phyloP scores from a whole-genome alignment of 92 coral and sea anemone species.

The Paragorgia papillata region DNA sequence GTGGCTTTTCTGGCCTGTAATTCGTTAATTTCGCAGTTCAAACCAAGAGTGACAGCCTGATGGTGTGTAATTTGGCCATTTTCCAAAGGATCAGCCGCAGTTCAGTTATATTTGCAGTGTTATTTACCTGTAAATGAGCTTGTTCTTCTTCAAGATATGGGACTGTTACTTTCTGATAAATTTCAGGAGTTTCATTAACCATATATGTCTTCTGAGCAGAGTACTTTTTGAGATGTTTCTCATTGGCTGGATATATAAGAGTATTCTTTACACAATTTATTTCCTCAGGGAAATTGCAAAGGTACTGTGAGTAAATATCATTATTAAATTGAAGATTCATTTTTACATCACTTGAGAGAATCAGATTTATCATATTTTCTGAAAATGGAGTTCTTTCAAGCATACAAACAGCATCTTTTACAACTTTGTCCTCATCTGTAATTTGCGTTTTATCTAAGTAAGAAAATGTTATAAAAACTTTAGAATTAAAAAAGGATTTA shows the following conservation, averaged over 20 bases:
- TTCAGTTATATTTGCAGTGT: too few relatives aligned
- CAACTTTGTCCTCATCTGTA: constrained; percentile 35
- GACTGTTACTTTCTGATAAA: constrained; percentile 67
- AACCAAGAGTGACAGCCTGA: too few relatives aligned
- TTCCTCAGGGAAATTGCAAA: constrained; percentile 72
- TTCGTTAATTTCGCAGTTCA: too few relatives aligned
- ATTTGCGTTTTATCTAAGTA: constrained; percentile 66
- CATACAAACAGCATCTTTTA: constrained; percentile 80
- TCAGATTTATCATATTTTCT: constrained; percentile 55
- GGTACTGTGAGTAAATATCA: constrained; percentile 84
- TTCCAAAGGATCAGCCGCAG: too few relatives aligned
- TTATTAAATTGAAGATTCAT: constrained; percentile 75
- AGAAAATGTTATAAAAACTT: not conserved
- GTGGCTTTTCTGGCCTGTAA: too few relatives aligned
- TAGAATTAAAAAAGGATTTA: not conserved
- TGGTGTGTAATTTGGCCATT: too few relatives aligned
- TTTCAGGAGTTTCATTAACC: constrained; percentile 75
- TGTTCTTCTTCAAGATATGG: constrained; percentile 78
- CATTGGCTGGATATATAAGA: constrained; percentile 85
- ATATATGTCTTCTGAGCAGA: constrained; percentile 71
- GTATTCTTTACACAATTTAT: constrained; percentile 80
- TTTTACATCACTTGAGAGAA: constrained; percentile 70
- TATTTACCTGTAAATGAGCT: constrained; percentile 80
- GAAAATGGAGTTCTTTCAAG: constrained; percentile 96
- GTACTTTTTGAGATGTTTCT: constrained; percentile 81